Percentiles rank a stretch among this genome's conserved stretches.
phyloP scores from a whole-genome alignment of 1,140 invertebrate genomes.

The Laodelphax striatellus region DNA sequence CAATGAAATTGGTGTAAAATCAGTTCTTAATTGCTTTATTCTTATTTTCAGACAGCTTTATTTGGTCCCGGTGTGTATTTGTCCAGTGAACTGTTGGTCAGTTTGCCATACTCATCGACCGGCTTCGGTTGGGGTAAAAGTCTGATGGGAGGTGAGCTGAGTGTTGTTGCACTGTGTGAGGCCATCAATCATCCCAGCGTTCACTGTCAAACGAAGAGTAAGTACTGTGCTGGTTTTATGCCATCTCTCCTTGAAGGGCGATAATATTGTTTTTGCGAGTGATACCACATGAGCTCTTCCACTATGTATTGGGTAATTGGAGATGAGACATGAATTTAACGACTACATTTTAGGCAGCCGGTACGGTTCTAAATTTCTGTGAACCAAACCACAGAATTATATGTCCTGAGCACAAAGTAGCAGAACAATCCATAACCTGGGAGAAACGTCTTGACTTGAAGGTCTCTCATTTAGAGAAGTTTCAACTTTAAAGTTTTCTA shows the following conservation, averaged over 20 bases:
- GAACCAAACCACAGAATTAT: too few species aligned
- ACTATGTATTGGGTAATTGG: neutral
- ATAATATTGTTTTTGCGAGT: too few species aligned
- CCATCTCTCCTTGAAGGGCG: neutral
- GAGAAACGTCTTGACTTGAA: too few species aligned
- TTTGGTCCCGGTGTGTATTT: constrained; percentile 67
- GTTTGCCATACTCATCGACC: constrained; percentile 53
- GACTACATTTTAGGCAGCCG: too few species aligned
- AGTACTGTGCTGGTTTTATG: neutral
- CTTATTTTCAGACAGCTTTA: constrained; percentile 42
- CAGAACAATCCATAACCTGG: too few species aligned
- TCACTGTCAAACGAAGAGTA: constrained; percentile 27
- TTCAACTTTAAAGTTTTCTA: too few species aligned
- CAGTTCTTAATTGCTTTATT: too few species aligned
- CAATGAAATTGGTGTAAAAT: too few species aligned
- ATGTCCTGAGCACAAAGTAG: too few species aligned
- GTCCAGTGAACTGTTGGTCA: constrained; percentile 55
- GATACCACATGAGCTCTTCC: neutral
- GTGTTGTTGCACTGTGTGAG: constrained; percentile 67
- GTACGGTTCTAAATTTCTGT: too few species aligned
- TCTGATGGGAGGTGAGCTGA: constrained; percentile 53
- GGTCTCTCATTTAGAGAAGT: too few species aligned
- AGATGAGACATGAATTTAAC: too few species aligned
- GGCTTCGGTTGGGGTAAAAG: constrained; percentile 62
- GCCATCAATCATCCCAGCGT: constrained; percentile 56